Conservation (phyloP, 2,113 vertebrate genomes). For the Pedionomus torquatus region DNA sequence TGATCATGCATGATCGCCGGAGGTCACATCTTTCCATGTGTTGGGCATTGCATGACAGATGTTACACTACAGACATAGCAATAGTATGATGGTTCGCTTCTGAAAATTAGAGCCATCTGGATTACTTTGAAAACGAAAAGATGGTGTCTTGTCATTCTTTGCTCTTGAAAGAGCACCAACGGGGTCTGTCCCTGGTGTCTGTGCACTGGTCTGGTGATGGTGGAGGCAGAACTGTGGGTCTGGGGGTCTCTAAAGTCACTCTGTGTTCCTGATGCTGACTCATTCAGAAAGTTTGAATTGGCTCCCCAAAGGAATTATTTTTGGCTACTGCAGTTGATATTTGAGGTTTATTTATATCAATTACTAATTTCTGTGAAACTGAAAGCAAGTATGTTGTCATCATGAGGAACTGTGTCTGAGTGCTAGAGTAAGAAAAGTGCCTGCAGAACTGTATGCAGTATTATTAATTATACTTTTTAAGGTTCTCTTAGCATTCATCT, state of each 20-base stretch:
- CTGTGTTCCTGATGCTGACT: neutral
- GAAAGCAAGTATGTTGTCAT: neutral
- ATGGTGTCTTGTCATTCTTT: neutral
- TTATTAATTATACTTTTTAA: neutral
- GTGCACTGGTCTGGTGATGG: too few relatives aligned
- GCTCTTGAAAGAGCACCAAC: fast-evolving
- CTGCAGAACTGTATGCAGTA: neutral
- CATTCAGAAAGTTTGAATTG: neutral
- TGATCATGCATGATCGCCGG: neutral
- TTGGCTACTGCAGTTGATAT: neutral
- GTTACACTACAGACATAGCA: fast-evolving
- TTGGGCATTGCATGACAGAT: fast-evolving
- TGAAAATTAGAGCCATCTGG: neutral
- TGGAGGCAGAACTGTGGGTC: neutral
- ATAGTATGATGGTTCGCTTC: neutral
- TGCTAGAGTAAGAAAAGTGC: neutral
- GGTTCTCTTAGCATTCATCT: neutral
- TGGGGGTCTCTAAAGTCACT: fast-evolving
- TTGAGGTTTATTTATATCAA: slow-evolving; percentile 30
- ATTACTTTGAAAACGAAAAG: neutral
- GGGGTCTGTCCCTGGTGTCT: neutral
- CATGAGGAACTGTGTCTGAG: neutral
- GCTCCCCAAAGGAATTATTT: neutral
- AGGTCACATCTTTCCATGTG: fast-evolving
- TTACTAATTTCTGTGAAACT: neutral